Base-by-base conservation (phyloP, 2,113 vertebrate genomes). In the Eurypyga helias region DNA sequence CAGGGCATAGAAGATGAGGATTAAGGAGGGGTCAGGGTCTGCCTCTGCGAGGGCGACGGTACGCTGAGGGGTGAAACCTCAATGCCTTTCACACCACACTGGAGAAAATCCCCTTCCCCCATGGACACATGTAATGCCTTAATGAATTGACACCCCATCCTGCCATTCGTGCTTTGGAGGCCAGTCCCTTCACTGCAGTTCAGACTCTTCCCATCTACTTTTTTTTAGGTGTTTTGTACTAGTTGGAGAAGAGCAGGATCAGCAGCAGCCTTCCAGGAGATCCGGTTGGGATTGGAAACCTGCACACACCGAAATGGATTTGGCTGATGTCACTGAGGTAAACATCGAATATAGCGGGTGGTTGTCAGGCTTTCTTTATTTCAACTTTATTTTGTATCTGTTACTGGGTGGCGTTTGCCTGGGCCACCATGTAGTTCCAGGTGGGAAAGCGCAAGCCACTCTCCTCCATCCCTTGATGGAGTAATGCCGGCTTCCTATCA, bases 71-170 rank as follows among this genome's bases (percentile, higher is more conserved):
- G 17, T 18, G 19, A 58, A 51, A 33, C 28, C 34, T 57, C 17
- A 73, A 34, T 0, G 13, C 29, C 25, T 66, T 81, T 55, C 87
- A 34, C 0, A 6, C 10, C 61, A 28, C 18, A 46, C 14, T 21
- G 33, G 7, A 16, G 72, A 90, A 84, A 93, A 64, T 43, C 24
- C 28, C 23, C 9, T 55, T 88, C 17, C 49, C 9, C 49, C 9
- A 2, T 0, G 54, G 49, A 20, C 19, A 21, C 23, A 15, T 0
- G 0, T 25, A 58, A 43, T 7, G 3, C 24, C 14, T 41, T 72
- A 41, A 21, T 21, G 38, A 75, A 57, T 8, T 61, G n/a, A 13
- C 18, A 52, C 5, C 19, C 41, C 60, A 10, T 48, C 34, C 58
- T 84, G 64, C 62, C 17, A 28, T 24, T 54, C 33, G 23, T 48